phyloP scores from a whole-genome alignment of 2,888 invertebrate species.

The Chelonus formosanus region DNA sequence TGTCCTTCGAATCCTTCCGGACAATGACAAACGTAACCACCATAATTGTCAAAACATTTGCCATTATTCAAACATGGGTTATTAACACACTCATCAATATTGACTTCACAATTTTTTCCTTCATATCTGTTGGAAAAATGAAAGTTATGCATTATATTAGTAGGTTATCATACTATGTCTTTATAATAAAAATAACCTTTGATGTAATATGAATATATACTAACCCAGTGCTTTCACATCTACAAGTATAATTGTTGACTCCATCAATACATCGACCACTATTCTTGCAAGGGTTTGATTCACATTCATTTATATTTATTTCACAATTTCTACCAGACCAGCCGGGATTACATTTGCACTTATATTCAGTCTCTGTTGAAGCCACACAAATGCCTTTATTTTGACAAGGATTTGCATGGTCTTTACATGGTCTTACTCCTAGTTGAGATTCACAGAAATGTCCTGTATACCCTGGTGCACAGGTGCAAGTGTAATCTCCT shows the following conservation, averaged over 20 bases:
- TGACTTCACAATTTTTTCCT: constrained; percentile 77
- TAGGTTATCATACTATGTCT: constrained; percentile 4
- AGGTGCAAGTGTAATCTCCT: constrained; percentile 78
- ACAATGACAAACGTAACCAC: constrained; percentile 82
- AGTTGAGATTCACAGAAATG: constrained; percentile 78
- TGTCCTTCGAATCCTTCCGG: constrained; percentile 81
- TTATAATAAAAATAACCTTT: constrained; percentile 4
- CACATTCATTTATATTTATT: constrained; percentile 80
- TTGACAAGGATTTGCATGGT: constrained; percentile 73
- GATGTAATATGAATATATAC: constrained; percentile 29
- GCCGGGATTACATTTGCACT: constrained; percentile 67
- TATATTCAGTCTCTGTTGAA: constrained; percentile 68
- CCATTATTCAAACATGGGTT: constrained; percentile 79
- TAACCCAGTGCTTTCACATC: constrained; percentile 76
- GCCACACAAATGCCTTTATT: constrained; percentile 82
- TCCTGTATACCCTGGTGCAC: constrained; percentile 74
- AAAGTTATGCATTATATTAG: constrained; percentile 12
- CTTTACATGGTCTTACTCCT: constrained; percentile 75
- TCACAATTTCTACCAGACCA: constrained; percentile 78
- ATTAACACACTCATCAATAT: constrained; percentile 81
- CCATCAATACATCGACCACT: constrained; percentile 79
- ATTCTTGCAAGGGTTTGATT: constrained; percentile 75
- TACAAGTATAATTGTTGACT: constrained; percentile 79
- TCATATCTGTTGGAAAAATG: constrained; percentile 69
- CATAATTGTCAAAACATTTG: constrained; percentile 84